Evolutionary conservation across 2,113 vertebrate genomes (phyloP), one percentile per base, ranked within the genome.

Genomic region (Myrmophylax atrothorax): DNA sequence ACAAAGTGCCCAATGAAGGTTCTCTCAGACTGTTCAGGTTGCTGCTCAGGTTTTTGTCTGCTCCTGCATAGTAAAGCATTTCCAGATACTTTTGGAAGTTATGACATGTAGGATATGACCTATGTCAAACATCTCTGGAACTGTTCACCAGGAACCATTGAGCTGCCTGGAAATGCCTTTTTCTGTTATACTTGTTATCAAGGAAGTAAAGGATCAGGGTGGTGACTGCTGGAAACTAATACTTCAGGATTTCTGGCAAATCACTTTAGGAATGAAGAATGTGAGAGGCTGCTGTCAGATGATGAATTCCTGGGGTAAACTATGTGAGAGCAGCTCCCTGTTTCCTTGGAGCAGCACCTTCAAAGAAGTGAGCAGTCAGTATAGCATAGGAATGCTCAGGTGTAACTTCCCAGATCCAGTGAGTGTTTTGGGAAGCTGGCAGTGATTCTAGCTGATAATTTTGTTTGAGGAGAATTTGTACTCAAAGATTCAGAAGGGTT

Each of bases 351-450:
- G 46, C 12, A 86, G 53, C 55, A 83, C 29, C 35, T 52, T 66
- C 37, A 50, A 62, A 53, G 31, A 53, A 14, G 12, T 46, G 17
- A 75, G 35, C 56, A 74, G 29, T 69, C 56, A 52, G 14, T 26
- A 25, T 6, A 40, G 29, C 0, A 1, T 19, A 24, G 0, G 1
- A 66, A 44, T 11, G 4, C 12, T 64, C 12, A 35, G 50, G 12
- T 80, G 6, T 70, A 66, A 72, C 12, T 60, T 50, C 14, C 19
- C 4, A 3, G 18, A 4, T 37, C 10, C 1, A 4, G 13, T 11
- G 13, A 26, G 9, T 72, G 29, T 49, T 73, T 63, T 58, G 28
- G 14, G 25, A 28, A 79, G 29, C n/a, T 17, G 85, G 13, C 40
- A 64, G 24, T 12, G 46, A 52, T 24, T 40, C 25, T 46, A 75